Conservation (phyloP, 2,797 vertebrate genomes). For the Macroramphosus scolopax region DNA sequence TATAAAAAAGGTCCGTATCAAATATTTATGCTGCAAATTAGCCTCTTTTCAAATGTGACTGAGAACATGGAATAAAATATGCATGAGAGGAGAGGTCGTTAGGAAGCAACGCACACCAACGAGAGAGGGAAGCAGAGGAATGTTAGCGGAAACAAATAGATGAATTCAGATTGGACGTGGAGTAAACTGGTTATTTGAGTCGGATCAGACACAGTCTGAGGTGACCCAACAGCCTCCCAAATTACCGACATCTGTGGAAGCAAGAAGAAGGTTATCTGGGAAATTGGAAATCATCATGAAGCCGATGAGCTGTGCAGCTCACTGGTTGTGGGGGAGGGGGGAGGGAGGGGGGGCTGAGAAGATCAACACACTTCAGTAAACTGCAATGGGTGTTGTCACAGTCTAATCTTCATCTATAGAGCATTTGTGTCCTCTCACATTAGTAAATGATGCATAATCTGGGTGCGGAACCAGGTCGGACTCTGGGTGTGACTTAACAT, state of each 20-base stretch:
- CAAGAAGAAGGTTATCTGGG: conserved; percentile 42
- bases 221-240: conserved; percentile 29
- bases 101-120: conserved; percentile 21
- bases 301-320: conserved; percentile 45
- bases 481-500: too few relatives aligned
- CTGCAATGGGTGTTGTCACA: too few relatives aligned
- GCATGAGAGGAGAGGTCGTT: conserved; percentile 55
- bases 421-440: too few relatives aligned
- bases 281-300: conserved; percentile 54
- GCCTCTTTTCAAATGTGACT: conserved; percentile 66
- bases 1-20: conserved; percentile 64
- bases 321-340: neutral
- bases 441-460: too few relatives aligned
- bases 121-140: conserved; percentile 4
- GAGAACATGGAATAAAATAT: conserved; percentile 69
- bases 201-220: neutral
- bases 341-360: conserved; percentile 1
- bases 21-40: conserved; percentile 75
- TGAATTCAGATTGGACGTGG: conserved; percentile 1
- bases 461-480: too few relatives aligned
- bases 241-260: conserved; percentile 58
- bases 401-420: too few relatives aligned
- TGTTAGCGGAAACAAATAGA: conserved; percentile 8
- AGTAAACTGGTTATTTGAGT: too few relatives aligned
- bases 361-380: too few relatives aligned